These are phyloP conservation scores for Tokudaia tokunoshimensis DNA, from an alignment of 2,797 vertebrate species.

Conservation along the genomic window DNA sequence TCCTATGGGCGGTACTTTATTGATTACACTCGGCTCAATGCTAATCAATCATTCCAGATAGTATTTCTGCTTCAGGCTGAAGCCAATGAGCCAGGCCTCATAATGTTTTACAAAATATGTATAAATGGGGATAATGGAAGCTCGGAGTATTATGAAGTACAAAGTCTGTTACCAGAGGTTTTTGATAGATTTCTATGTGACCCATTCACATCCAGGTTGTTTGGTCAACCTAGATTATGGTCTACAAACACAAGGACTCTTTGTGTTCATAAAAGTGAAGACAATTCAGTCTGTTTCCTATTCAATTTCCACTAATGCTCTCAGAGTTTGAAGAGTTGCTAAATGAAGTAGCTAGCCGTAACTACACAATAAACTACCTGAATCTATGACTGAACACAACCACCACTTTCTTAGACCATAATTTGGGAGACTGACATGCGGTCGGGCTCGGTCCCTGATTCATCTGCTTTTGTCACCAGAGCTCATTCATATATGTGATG, in stretches of 20 bases:
- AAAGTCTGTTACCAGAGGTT: not conserved
- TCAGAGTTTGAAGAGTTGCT: not conserved
- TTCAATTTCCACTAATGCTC: not conserved
- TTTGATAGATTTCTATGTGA: not conserved
- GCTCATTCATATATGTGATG: not conserved
- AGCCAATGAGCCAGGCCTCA: constrained; percentile 26
- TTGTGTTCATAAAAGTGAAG: not conserved
- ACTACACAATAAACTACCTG: not conserved
- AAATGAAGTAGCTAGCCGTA: constrained; percentile 16
- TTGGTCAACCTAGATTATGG: not conserved
- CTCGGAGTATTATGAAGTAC: not conserved
- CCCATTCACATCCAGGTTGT: not conserved
- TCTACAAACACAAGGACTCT: not conserved
- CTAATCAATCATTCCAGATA: constrained; percentile 79
- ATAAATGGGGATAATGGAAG: not conserved
- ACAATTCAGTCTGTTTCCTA: not conserved
- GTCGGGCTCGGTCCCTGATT: constrained; percentile 9
- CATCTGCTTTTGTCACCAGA: not conserved
- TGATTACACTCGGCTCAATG: constrained; percentile 54
- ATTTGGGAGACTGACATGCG: not conserved
- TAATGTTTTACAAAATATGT: not conserved
- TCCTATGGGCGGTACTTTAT: constrained; percentile 73
- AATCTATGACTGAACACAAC: not conserved
- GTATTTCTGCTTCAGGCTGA: constrained; percentile 62
- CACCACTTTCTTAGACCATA: not conserved